Conservation (phyloP, 64 coral and sea anemone species). For the Montipora efflorescens region DNA sequence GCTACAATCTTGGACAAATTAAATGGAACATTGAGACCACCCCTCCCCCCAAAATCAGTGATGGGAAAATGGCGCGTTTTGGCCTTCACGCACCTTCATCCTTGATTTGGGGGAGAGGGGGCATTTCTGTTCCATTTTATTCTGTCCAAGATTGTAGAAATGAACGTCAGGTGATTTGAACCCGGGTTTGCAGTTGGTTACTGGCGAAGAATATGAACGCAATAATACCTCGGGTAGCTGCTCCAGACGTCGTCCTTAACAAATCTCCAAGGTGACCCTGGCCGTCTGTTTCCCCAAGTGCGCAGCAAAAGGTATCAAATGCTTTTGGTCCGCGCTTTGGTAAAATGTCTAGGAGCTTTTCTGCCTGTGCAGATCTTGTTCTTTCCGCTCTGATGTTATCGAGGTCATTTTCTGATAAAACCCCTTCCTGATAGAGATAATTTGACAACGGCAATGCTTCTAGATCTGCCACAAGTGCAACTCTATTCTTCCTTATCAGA, state of each 20-base stretch:
- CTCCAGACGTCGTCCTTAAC: slow-evolving; percentile 35
- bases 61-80: no score
- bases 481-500: slow-evolving; percentile 80
- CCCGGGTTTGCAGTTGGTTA: no score
- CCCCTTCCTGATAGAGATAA: slow-evolving; percentile 70
- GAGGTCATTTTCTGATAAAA: slow-evolving; percentile 75
- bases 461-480: slow-evolving; percentile 76
- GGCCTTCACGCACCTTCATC: no score
- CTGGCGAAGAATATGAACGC: no score
- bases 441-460: slow-evolving; percentile 69
- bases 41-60: no score
- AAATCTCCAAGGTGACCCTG: slow-evolving; percentile 71
- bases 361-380: slow-evolving; percentile 58
- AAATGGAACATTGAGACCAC: no score
- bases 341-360: slow-evolving; percentile 78
- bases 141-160: no score
- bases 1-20: no score
- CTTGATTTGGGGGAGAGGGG: no score
- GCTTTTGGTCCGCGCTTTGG: slow-evolving; percentile 67
- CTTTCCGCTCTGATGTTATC: slow-evolving; percentile 60
- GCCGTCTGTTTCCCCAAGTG: slow-evolving; percentile 46
- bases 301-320: slow-evolving; percentile 67
- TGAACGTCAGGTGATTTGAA: no score
- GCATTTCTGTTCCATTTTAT: no score
- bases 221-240: slow-evolving; percentile 37